These are phyloP conservation scores for Formicarius rufipectus DNA, from an alignment of 2,113 vertebrate genomes.

Conservation along the genomic window DNA sequence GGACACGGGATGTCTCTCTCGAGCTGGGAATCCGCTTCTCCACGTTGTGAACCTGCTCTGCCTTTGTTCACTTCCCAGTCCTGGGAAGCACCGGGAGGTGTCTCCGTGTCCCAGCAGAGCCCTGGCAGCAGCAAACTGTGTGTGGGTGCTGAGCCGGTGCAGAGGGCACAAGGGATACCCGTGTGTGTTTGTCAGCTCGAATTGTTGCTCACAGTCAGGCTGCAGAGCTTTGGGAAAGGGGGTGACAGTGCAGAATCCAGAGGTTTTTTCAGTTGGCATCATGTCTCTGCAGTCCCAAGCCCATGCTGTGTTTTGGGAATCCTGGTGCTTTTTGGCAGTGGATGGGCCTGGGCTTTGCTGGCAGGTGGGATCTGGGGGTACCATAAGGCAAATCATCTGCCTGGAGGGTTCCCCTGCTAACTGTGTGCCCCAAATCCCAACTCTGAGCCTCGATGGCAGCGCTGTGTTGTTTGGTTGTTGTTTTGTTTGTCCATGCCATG, in stretches of 20 bases:
- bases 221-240: background rate
- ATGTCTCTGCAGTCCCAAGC: background rate
- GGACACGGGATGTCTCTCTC: slow-evolving; percentile 60
- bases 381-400: background rate
- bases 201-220: background rate
- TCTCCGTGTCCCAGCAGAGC: background rate
- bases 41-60: background rate
- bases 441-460: background rate
- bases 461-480: background rate
- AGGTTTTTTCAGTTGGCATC: background rate
- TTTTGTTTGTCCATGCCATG: rapidly evolving
- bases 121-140: background rate
- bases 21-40: background rate
- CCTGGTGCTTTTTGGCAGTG: background rate
- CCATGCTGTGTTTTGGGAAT: background rate
- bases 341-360: background rate
- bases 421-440: background rate
- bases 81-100: background rate
- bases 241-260: background rate
- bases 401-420: background rate
- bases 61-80: background rate
- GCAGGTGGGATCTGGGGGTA: background rate
- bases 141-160: background rate
- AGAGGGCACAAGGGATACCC: background rate
- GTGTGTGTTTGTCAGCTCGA: background rate